Base-by-base conservation (phyloP, 2,113 vertebrate genomes). In the Syrrhaptes paradoxus region DNA sequence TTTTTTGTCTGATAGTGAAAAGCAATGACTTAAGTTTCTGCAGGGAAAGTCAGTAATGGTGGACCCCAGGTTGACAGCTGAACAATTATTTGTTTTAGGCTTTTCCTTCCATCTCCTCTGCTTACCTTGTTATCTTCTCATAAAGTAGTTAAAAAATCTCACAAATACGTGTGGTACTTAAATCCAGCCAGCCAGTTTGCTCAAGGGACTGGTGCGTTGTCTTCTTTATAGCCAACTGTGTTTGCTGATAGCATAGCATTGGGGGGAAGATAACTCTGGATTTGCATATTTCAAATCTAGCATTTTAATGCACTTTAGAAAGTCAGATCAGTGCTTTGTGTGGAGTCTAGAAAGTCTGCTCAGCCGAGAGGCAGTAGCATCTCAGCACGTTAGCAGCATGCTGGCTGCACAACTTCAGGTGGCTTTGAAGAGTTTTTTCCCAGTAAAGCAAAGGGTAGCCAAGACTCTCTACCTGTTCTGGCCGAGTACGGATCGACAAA, bases 231-330 rank as follows among this genome's bases (percentile, higher is more conserved):
- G 57, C 45, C 88, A 78, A 32, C 52, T 91, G 80, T 75, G 72
- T 94, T 80, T 92, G 87, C 81, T 96, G 92, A 79, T 95, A 96
- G 52, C 43, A 3, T 73, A 21, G 59, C 41, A 32, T 21, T 54
- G 73, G 87, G 70, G 58, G 77, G 73, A 48, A 75, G 86, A 86
- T 74, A 93, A 72, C 55, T 85, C 55, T 59, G 71, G 52, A 91
- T 97, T 95, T 96, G 77, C 73, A 55, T 95, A 85, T 93, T 96
- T 93, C 74, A 85, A 86, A 89, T 94, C 80, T 86, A 34, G 43
- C 5, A 0, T 51, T 95, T 89, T 78, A 62, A 19, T 85, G 54
- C 57, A 34, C 46, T 83, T 90, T 92, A 45, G 52, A 71, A 90
- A 94, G 81, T 92, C 78, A 81, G 6, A 86, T 86, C 0, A 0